phyloP scores from a whole-genome alignment of 1,140 invertebrate species.

The Pogonomyrmex barbatus region DNA sequence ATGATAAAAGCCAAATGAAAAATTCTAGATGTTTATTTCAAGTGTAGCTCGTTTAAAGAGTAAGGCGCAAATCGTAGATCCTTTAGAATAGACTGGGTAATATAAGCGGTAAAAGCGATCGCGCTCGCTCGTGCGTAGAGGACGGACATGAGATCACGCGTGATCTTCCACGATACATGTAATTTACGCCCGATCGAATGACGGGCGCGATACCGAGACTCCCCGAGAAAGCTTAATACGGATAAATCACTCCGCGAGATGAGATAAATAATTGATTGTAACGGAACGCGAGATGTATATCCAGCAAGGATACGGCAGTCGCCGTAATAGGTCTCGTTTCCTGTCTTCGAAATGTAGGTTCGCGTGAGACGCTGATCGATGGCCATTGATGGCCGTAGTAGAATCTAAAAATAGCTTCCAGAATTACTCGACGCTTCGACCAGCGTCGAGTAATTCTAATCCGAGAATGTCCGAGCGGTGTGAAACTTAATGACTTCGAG shows the following conservation, averaged over 20 bases:
- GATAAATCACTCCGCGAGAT: conserved; percentile 45
- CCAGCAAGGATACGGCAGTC: neutral
- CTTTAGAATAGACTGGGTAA: conserved; percentile 13
- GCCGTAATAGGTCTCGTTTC: conserved; percentile 24
- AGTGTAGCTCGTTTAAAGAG: neutral
- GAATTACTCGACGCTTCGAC: neutral
- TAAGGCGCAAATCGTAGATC: neutral
- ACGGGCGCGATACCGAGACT: conserved; percentile 43
- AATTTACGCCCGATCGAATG: conserved; percentile 53
- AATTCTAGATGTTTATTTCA: neutral
- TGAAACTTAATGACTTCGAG: conserved; percentile 9
- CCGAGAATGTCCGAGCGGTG: neutral
- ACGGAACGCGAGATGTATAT: conserved; percentile 32
- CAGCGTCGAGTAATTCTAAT: conserved; percentile 9
- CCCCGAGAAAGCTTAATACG: conserved; percentile 48
- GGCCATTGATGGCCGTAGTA: conserved; percentile 2
- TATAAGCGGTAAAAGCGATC: conserved; percentile 41
- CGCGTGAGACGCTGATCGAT: conserved; percentile 21
- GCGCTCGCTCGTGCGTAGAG: conserved; percentile 38
- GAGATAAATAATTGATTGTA: conserved; percentile 50
- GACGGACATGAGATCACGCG: conserved; percentile 32
- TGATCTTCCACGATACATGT: conserved; percentile 10
- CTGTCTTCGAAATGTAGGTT: conserved; percentile 21
- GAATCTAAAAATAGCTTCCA: conserved; percentile 7
- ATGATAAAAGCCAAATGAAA: neutral